Evolutionary conservation across 2,113 vertebrate species (phyloP), one percentile per base, ranked within the genome.

Genomic region (Hystrix brachyura): DNA sequence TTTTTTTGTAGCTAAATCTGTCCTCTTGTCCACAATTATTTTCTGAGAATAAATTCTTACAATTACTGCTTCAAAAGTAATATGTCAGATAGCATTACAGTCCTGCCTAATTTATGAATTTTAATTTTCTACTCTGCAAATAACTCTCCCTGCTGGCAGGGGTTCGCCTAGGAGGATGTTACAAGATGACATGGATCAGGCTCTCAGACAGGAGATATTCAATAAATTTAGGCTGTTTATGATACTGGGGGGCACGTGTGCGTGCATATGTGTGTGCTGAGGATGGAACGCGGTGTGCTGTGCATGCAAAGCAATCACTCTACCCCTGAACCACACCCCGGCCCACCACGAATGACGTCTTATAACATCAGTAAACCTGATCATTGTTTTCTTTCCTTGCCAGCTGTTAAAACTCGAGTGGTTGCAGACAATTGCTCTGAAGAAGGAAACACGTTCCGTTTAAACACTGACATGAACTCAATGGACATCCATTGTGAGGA

Each of bases 351-450:
- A 60, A 46, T 46, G 25, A 11, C 15, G 67, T 23, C 72, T 82
- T 83, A 64, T 65, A 29, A 27, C 51, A 60, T 90, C 5, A 3
- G 27, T 59, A 79, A 95, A 7, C 43, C 29, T 88, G 11, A 13
- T 23, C 5, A 0, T 64, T 59, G 38, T 29, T 72, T 65, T 84
- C 72, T 60, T 95, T 59, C 59, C 59, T 60, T 60, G 21, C 27
- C 86, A 97, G 97, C 90, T 94, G 1, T 95, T 55, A 92, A 94
- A 84, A 97, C 96, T 32, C 95, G 2, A 65, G 92, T 95, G 43
- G 79, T 97, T 38, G 60, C 67, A 55, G 65, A 85, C 86, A 93
- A 65, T 32, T 97, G 97, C 53, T 95, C 95, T 0, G 21, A 65
- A 21, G 59, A 6, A 81, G 46, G 43, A 38, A 27, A 23, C 14